Evolutionary conservation across 1,140 invertebrate species (phyloP).

Genomic region (Brachionus paranguensis): DNA sequence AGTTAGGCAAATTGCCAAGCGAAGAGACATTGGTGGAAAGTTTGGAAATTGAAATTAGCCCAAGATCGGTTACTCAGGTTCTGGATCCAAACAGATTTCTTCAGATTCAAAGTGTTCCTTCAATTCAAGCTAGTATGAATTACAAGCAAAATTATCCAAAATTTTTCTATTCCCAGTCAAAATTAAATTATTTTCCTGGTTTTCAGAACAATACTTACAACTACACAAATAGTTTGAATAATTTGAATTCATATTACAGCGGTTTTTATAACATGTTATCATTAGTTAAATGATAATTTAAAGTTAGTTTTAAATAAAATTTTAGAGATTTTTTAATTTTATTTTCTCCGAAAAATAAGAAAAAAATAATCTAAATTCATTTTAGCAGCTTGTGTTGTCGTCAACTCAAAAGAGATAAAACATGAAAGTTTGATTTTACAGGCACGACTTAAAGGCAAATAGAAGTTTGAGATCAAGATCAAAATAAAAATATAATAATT

Average conservation of each 20-base stretch:
- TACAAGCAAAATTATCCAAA: constrained; percentile 8
- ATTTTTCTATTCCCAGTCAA: constrained; percentile 3
- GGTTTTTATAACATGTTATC: not conserved
- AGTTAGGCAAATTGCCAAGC: not conserved
- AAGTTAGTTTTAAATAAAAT: not conserved
- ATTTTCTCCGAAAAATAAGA: no score
- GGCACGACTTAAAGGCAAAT: no score
- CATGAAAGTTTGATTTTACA: no score
- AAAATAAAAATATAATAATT: no score
- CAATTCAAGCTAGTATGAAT: not conserved
- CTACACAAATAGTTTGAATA: not conserved
- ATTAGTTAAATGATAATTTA: not conserved
- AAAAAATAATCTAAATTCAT: no score
- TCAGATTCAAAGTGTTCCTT: not conserved
- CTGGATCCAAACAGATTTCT: not conserved
- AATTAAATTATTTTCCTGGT: not conserved
- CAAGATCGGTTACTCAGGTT: not conserved
- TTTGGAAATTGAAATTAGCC: not conserved
- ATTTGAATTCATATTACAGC: not conserved
- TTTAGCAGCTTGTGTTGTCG: no score
- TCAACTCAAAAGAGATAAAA: no score
- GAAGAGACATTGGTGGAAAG: not conserved
- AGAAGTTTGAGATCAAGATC: no score
- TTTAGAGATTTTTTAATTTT: no score
- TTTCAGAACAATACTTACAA: not conserved